Evolutionary conservation across 1,140 invertebrate species (phyloP), one percentile per base, ranked within the genome.

Genomic region (Drosophila lowei): DNA sequence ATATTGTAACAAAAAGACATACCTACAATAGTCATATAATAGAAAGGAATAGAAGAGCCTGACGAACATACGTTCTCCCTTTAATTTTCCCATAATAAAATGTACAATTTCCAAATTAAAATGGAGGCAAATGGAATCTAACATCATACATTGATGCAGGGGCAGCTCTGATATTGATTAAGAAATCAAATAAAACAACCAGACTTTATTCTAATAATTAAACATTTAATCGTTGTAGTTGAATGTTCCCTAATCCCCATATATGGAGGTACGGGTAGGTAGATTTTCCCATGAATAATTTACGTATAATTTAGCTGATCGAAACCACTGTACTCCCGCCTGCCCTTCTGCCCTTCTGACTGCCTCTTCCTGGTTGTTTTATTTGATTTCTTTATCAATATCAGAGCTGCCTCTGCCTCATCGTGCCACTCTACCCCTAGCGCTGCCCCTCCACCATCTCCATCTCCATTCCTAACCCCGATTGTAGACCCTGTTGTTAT

Each of bases 311-410:
- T 11, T 3, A 21, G 2, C 43, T 3, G 41, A 57, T 57, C 15
- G 28, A 4, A 42, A 6, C 70, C 71, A 73, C 70, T 73, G 70
- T 73, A 61, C 53, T 13, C 38, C 43, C 11, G 38, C 18, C 8
- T 72, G 43, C 18, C 34, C 34, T 38, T 38, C 8, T 72, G 43
- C 18, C 34, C 34, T 38, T 38, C 65, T 49, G 62, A 9, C 43
- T 23, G 44, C 34, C 47, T 61, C 34, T 47, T 67, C 58, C 47
- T 63, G 72, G 53, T 62, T 57, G 74, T 84, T 86, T 70, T 86
- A 84, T 84, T 86, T 84, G 81, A 86, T 84, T 84, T 80, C 80
- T 84, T 84, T 84, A 84, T 84, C 81, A 84, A 86, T 86, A 86
- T 80, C 80, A 73, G 79, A 67, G 72, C 63, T 85, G 59, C 58